These are phyloP conservation scores for Plagodis dolabraria DNA, from an alignment of 2,888 invertebrate genomes.

Conservation along the genomic window DNA sequence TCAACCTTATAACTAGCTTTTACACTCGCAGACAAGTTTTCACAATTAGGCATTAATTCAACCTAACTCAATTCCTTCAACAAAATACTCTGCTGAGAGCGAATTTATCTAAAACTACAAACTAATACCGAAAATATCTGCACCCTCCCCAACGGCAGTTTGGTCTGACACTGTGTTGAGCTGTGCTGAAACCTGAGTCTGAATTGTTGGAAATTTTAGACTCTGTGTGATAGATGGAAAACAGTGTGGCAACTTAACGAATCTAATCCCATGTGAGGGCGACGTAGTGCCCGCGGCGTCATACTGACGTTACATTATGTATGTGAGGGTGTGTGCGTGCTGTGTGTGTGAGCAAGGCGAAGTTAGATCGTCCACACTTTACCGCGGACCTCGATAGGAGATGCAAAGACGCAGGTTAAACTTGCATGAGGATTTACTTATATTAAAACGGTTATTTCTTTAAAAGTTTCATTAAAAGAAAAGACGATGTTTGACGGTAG, in stretches of 20 bases:
- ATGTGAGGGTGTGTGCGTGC: constrained; percentile 41
- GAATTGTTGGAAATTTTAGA: constrained; percentile 26
- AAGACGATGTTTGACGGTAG: no score
- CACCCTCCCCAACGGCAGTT: constrained; percentile 8
- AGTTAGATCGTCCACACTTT: constrained; percentile 85
- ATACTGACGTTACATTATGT: constrained; percentile 47
- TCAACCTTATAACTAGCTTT: constrained; percentile 10
- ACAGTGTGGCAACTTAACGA: constrained; percentile 56
- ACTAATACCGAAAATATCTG: constrained; percentile 36
- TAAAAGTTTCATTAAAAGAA: no score
- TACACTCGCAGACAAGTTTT: constrained; percentile 7
- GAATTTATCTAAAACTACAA: constrained; percentile 38
- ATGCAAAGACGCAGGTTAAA: constrained; percentile 55
- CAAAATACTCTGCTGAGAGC: constrained; percentile 33
- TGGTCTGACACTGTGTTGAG: constrained; percentile 29
- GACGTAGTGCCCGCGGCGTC: constrained; percentile 66
- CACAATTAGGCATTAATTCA: constrained; percentile 21
- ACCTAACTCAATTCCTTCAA: constrained; percentile 31
- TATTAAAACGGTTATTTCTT: no score
- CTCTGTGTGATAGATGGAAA: constrained; percentile 48
- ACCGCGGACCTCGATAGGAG: constrained; percentile 82
- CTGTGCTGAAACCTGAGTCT: constrained; percentile 30
- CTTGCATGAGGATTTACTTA: constrained; percentile 13
- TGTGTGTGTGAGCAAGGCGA: constrained; percentile 74
- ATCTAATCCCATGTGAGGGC: constrained; percentile 74